Evolutionary conservation across 1,140 invertebrate species (phyloP).

Genomic region (Chironomus striatipennis): DNA sequence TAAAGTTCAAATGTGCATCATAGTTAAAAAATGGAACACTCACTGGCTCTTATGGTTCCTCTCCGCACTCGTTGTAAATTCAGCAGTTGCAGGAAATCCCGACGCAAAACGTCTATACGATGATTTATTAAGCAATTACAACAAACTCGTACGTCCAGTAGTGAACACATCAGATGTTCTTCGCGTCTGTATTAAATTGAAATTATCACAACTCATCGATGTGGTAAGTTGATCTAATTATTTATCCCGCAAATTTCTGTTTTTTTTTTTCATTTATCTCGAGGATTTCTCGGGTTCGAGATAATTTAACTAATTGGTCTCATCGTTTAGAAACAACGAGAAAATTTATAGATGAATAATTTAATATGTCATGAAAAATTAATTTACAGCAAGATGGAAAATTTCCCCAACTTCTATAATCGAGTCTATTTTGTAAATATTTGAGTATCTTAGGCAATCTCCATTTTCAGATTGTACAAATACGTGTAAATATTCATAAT

Average conservation of each 20-base stretch:
- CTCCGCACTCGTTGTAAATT: conserved; percentile 44
- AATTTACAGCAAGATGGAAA: no score
- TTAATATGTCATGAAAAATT: not conserved
- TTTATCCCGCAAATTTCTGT: no score
- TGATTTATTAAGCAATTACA: conserved; percentile 87
- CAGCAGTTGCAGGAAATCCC: conserved; percentile 61
- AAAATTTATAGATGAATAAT: not conserved
- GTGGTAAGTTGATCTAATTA: conserved; percentile 59
- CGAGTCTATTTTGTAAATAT: no score
- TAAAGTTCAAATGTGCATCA: not conserved
- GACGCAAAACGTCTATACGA: conserved; percentile 86
- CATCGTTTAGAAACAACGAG: not conserved
- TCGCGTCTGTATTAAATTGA: conserved; percentile 88
- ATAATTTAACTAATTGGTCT: not conserved
- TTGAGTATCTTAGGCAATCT: no score
- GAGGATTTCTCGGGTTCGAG: not conserved
- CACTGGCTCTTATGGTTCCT: conserved; percentile 31
- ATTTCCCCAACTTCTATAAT: no score
- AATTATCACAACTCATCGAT: conserved; percentile 88
- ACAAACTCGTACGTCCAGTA: conserved; percentile 87
- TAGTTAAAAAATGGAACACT: not conserved
- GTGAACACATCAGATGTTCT: conserved; percentile 87
- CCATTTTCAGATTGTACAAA: no score
- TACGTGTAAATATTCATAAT: no score
- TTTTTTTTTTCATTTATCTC: no score